These are phyloP conservation scores for Falco cherrug DNA, from an alignment of 2,797 vertebrate genomes.

Conservation along the genomic window DNA sequence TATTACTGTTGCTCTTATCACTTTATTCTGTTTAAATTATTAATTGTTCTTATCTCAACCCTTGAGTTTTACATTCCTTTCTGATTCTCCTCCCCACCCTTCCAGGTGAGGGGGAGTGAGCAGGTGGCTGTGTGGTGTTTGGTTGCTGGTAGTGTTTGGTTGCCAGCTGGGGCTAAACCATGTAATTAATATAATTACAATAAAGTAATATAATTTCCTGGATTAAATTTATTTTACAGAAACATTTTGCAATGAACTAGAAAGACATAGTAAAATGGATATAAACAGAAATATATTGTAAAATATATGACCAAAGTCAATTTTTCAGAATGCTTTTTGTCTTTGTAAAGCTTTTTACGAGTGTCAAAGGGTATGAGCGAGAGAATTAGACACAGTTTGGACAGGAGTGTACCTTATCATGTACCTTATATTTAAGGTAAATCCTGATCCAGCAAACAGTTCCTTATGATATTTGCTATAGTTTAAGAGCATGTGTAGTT, in stretches of 20 bases:
- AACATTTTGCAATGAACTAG: not conserved
- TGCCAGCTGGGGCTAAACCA: too few species aligned
- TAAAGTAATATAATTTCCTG: not conserved
- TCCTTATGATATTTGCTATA: not conserved
- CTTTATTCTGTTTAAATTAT: too few species aligned
- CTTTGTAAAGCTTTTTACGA: not conserved
- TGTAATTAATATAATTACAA: too few species aligned
- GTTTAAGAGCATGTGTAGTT: not conserved
- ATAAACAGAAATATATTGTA: not conserved
- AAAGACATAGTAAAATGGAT: not conserved
- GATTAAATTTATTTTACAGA: not conserved
- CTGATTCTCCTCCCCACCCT: too few species aligned
- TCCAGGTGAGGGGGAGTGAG: too few species aligned
- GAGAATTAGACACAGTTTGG: not conserved
- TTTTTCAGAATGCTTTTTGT: not conserved
- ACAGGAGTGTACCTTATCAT: not conserved
- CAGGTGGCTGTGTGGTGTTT: too few species aligned
- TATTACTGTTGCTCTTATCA: too few species aligned
- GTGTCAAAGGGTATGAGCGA: rapidly evolving
- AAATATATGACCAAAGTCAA: not conserved
- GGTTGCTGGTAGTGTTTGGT: too few species aligned
- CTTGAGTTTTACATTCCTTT: too few species aligned
- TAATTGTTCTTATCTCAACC: too few species aligned
- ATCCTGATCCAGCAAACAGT: not conserved
- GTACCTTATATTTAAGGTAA: not conserved